Percentiles rank a stretch among this genome's conserved stretches.
Evolutionary conservation across 2,113 vertebrate genomes (phyloP).

Genomic region (Galemys pyrenaicus): DNA sequence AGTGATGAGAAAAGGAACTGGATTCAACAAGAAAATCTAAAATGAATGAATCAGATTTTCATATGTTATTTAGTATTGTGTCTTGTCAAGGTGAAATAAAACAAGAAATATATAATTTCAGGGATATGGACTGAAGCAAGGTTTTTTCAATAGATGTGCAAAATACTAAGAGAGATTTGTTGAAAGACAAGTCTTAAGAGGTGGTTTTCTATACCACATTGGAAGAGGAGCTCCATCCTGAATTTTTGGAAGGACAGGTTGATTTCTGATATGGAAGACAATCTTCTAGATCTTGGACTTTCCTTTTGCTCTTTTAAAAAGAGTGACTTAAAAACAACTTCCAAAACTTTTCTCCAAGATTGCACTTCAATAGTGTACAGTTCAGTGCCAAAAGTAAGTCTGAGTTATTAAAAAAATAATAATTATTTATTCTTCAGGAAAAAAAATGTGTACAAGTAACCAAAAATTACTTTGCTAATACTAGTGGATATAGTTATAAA

Average conservation of each 20-base stretch:
- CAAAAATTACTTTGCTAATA: background rate
- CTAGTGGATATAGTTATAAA: background rate
- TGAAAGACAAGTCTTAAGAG: background rate
- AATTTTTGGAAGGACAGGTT: background rate
- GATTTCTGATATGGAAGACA: background rate
- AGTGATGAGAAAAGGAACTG: background rate
- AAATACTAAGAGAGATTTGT: background rate
- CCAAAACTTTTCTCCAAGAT: conserved; percentile 62
- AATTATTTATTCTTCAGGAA: background rate
- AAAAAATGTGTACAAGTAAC: background rate
- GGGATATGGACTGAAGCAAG: background rate
- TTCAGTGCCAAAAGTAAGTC: conserved; percentile 29
- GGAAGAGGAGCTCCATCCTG: background rate
- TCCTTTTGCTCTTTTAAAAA: conserved; percentile 6
- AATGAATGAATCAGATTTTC: background rate
- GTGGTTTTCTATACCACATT: background rate
- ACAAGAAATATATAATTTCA: background rate
- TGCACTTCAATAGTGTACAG: conserved; percentile 64
- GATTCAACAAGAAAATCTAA: conserved; percentile 16
- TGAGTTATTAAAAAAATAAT: background rate
- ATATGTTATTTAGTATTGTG: background rate
- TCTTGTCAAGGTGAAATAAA: conserved; percentile 40
- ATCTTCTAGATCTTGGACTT: background rate
- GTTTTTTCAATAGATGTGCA: background rate
- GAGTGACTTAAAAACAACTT: background rate